Percentiles rank a stretch among this genome's conserved stretches.
Conservation (phyloP, 2,113 vertebrate genomes). For the Alexandromys fortis region DNA sequence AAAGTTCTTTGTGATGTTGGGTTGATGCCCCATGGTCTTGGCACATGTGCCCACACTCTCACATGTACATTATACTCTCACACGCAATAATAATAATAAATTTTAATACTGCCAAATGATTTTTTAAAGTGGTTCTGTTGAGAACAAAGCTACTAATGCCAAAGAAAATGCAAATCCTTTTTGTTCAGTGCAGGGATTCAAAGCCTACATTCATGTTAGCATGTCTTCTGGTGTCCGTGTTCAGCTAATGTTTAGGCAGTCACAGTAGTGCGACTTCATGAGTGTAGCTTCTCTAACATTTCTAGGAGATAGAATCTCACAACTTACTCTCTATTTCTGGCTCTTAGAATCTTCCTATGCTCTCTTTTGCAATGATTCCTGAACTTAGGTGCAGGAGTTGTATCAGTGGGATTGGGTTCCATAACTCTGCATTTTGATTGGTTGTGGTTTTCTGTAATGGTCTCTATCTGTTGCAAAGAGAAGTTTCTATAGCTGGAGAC, state of each 20-base stretch:
- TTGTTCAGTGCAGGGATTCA: not conserved
- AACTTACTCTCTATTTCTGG: not conserved
- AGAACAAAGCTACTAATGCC: slow-evolving; percentile 11
- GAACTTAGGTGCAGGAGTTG: not conserved
- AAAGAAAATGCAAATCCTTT: not conserved
- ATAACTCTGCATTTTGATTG: not conserved
- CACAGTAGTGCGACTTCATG: not conserved
- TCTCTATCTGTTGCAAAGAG: not conserved
- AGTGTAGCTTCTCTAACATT: not conserved
- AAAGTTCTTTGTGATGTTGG: not conserved
- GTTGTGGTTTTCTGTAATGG: not conserved
- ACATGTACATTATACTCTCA: not conserved
- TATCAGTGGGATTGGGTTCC: not conserved
- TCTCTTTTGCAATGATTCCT: not conserved
- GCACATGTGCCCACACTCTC: not conserved
- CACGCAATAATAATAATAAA: not conserved
- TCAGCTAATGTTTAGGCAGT: not conserved
- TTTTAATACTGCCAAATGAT: not conserved
- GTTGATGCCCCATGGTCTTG: not conserved
- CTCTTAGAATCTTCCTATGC: not conserved
- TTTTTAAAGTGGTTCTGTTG: not conserved
- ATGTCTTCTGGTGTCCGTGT: not conserved
- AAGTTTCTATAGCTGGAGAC: not conserved
- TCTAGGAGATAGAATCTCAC: not conserved
- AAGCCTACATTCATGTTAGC: not conserved